Evolutionary conservation across 1,140 invertebrate species (phyloP).

Genomic region (Dreissena polymorpha): DNA sequence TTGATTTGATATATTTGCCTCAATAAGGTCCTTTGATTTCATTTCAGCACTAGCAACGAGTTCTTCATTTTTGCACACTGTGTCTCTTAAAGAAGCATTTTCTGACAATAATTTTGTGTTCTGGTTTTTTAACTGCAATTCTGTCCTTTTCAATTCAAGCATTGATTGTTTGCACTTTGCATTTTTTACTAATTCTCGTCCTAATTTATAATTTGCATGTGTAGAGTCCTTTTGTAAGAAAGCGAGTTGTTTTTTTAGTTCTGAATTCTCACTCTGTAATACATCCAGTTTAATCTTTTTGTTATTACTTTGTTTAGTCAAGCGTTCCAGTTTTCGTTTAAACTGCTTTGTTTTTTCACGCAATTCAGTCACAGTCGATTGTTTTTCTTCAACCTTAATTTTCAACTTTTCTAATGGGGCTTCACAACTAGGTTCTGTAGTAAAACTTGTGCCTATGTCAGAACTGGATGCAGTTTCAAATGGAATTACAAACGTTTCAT

Average conservation of each 20-base stretch:
- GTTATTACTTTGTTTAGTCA: neutral
- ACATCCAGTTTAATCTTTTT: slow-evolving; percentile 10
- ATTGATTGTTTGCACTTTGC: slow-evolving; percentile 12
- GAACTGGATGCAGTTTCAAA: slow-evolving; percentile 6
- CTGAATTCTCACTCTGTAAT: slow-evolving; percentile 2
- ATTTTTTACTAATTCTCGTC: slow-evolving; percentile 35
- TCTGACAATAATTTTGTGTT: slow-evolving; percentile 15
- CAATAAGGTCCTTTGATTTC: slow-evolving; percentile 10
- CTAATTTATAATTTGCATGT: slow-evolving; percentile 17
- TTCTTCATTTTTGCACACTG: slow-evolving; percentile 2
- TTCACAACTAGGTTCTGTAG: neutral
- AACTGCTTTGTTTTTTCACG: slow-evolving; percentile 16
- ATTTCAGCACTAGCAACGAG: neutral
- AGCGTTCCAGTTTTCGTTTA: neutral
- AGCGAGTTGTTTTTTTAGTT: slow-evolving; percentile 7
- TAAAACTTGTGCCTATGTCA: neutral
- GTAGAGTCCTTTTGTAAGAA: neutral
- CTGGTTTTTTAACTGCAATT: slow-evolving; percentile 7
- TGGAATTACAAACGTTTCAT: slow-evolving; percentile 31
- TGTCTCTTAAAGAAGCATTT: slow-evolving; percentile 22
- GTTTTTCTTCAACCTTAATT: slow-evolving; percentile 14
- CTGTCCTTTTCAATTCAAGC: slow-evolving; percentile 14
- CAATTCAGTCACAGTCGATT: neutral
- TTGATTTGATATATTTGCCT: neutral
- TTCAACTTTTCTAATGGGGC: neutral